Evolutionary conservation across 1,140 invertebrate genomes (phyloP), one percentile per base, ranked within the genome.

Genomic region (Thrips palmi): DNA sequence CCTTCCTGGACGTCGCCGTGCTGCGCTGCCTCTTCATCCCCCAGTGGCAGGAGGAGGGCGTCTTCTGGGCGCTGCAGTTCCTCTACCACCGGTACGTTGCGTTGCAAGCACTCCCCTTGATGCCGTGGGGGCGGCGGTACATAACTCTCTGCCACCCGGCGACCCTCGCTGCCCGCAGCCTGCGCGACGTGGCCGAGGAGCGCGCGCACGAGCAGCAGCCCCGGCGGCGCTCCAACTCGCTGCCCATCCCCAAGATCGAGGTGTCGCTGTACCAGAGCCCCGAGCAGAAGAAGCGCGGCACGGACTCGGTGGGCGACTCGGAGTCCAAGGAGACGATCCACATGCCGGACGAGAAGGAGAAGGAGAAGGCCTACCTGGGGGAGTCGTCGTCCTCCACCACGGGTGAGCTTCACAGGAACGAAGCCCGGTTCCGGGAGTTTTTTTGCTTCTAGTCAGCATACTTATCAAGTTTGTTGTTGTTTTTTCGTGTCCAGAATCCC

Each of bases 11-110:
- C 59, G 84, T 98, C 8, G 86, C 89, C 10, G 88, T 96, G 4
- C 54, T 98, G 17, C 68, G 92, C 35, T 97, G 92, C 59, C 67
- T 99, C n/a, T 94, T 97, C 57, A 82, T 93, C 41, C 71, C 83
- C 1, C 87, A 94, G 52, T 99, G 96, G 96, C 76, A 85, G 49
- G 92, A 97, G 57, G 92, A 97, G 59, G 94, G 94, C 1, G 77
- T 97, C 19, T 87, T 81, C 60, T 99, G 94, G 94, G 88, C 86
- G 19, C 57, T 97, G n/a, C 80, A 89, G 54, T 98, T 79, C 60
- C 60, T 92, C 29, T 82, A 84, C 46, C 82, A 87, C 50, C 72
- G 86, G 84, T 84, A 56, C 49, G 46, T 34, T 8, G 18, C 25
- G 33, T 44, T 37, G 8, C 19, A 19, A 18, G 28, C 27, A 10